phyloP scores from a whole-genome alignment of 2,113 vertebrate genomes.

The Seriola aureovittata region DNA sequence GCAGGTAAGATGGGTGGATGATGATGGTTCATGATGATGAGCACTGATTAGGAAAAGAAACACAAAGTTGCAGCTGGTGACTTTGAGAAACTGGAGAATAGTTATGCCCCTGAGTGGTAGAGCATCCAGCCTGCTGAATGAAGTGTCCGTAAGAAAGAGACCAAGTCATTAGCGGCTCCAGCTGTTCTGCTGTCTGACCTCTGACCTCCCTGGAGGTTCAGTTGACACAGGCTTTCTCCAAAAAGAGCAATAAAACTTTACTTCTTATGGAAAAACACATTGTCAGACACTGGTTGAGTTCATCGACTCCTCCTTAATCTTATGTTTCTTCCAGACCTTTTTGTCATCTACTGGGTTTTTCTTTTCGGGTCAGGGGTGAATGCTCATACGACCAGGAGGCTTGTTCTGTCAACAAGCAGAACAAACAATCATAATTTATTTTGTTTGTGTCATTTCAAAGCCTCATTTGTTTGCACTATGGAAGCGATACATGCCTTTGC shows the following conservation, averaged over 20 bases:
- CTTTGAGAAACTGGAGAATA: neutral
- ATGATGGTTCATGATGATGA: neutral
- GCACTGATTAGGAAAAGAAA: neutral
- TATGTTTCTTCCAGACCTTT: constrained; percentile 29
- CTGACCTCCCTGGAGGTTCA: constrained; percentile 16
- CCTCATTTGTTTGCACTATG: neutral
- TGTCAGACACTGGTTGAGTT: neutral
- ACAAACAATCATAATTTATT: too few relatives aligned
- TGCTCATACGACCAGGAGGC: neutral
- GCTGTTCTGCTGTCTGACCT: constrained; percentile 14
- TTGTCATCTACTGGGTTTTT: neutral
- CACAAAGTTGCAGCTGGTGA: constrained; percentile 1
- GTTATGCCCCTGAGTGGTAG: neutral
- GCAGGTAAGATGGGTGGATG: constrained; percentile 89
- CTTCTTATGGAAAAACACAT: constrained; percentile 8
- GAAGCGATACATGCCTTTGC: neutral
- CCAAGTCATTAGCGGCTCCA: constrained; percentile 8
- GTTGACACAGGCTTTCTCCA: constrained; percentile 8
- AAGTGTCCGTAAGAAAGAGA: neutral
- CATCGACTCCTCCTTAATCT: constrained; percentile 13
- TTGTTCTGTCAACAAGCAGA: neutral
- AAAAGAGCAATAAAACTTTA: constrained; percentile 6
- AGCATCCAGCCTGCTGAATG: neutral
- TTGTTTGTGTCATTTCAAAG: neutral
- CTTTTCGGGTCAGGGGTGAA: constrained; percentile 1